These are phyloP conservation scores for Artibeus jamaicensis DNA, from an alignment of 2,797 vertebrate species.

Conservation along the genomic window DNA sequence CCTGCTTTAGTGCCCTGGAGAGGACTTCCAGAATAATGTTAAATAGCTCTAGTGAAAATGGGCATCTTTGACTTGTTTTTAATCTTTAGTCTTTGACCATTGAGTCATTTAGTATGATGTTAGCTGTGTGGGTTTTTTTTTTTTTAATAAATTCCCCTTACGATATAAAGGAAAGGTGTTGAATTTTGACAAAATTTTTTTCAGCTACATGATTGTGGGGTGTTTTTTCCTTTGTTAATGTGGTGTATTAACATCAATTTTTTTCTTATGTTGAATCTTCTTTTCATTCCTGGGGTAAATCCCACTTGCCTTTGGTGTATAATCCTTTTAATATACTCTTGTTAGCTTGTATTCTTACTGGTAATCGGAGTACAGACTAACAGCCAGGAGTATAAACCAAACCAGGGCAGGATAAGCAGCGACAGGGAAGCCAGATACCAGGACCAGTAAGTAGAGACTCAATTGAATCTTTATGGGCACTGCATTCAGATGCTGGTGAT, in stretches of 20 bases:
- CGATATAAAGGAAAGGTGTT: neutral
- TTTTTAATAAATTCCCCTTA: neutral
- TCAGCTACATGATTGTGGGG: neutral
- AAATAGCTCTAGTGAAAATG: neutral
- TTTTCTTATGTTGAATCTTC: neutral
- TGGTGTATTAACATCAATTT: neutral
- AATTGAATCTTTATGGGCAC: neutral
- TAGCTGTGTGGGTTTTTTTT: neutral
- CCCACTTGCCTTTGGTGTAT: neutral
- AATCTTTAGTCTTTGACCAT: neutral
- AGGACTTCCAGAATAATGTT: neutral
- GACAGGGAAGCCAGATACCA: neutral
- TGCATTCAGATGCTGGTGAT: neutral
- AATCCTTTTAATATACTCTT: neutral
- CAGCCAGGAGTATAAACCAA: neutral
- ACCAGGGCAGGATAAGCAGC: neutral
- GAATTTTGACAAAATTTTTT: constrained; percentile 26
- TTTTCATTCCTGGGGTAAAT: neutral
- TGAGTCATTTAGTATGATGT: neutral
- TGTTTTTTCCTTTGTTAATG: neutral
- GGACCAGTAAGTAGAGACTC: neutral
- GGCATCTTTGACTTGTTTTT: constrained; percentile 5
- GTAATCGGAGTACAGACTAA: neutral
- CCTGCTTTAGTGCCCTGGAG: neutral
- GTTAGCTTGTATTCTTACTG: neutral